A percentile compares a stretch with the other conserved stretches of the same genome.
Conservation (phyloP, 2,797 vertebrate genomes). For the Denticeps clupeoides region DNA sequence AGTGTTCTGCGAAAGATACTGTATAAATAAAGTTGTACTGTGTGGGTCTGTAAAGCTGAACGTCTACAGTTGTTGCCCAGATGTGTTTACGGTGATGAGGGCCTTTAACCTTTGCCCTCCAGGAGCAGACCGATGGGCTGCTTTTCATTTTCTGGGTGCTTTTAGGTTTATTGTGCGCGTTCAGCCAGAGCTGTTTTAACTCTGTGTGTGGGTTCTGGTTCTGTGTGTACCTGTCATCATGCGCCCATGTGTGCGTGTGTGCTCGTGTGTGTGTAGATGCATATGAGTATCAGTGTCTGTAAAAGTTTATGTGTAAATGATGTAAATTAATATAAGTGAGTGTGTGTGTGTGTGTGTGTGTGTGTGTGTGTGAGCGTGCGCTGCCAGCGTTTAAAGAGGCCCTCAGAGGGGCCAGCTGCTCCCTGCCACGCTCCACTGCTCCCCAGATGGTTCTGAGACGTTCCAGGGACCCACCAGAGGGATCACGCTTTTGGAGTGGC, state of each 20-base stretch:
- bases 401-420: slow-evolving; percentile 67
- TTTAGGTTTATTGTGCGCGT: no score
- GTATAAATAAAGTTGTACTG: background rate
- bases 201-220: background rate
- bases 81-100: no score
- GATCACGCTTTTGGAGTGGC: slow-evolving; percentile 57
- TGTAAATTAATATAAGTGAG: no score
- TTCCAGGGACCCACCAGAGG: slow-evolving; percentile 60
- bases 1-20: background rate
- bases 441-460: slow-evolving; percentile 67
- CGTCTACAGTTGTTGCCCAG: background rate
- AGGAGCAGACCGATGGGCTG: no score
- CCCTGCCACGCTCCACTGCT: slow-evolving; percentile 66
- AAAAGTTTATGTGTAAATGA: slow-evolving; percentile 53
- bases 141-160: no score
- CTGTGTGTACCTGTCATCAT: no score
- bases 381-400: slow-evolving; percentile 68
- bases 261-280: slow-evolving; percentile 14
- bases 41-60: background rate
- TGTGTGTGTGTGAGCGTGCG: background rate
- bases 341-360: slow-evolving; percentile 34
- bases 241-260: background rate
- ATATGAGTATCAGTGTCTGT: slow-evolving; percentile 36
- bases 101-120: no score
- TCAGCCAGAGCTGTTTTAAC: no score